Evolutionary conservation across 2,797 vertebrate genomes (phyloP).

Genomic region (Galaxias olidus): DNA sequence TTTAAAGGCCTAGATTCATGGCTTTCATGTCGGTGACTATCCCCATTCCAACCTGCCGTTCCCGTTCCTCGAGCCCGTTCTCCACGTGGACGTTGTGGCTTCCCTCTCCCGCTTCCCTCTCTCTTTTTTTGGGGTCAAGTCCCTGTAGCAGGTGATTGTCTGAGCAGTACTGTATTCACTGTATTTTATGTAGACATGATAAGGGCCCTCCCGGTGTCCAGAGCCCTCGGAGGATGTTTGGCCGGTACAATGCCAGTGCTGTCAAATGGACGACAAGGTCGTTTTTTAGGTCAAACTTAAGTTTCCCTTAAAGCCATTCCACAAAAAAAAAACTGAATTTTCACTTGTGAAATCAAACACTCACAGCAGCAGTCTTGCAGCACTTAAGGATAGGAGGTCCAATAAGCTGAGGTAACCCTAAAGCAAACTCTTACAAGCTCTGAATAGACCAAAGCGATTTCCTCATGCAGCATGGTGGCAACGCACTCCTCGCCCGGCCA

Average conservation of each 20-base stretch:
- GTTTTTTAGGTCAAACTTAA: too few relatives aligned
- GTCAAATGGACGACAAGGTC: too few relatives aligned
- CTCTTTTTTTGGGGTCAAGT: constrained; percentile 50
- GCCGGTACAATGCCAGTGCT: neutral
- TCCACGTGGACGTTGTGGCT: constrained; percentile 46
- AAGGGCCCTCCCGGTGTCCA: constrained; percentile 41
- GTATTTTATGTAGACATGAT: constrained; percentile 38
- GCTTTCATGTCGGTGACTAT: constrained; percentile 83
- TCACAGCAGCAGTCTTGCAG: neutral
- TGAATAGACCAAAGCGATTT: too few relatives aligned
- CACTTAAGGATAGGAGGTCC: too few relatives aligned
- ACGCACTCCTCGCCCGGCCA: neutral
- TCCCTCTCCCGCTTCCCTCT: neutral
- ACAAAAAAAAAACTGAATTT: neutral
- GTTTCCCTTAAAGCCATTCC: too few relatives aligned
- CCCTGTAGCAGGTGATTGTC: constrained; percentile 53
- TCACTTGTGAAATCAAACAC: neutral
- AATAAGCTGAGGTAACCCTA: too few relatives aligned
- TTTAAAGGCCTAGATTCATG: constrained; percentile 84
- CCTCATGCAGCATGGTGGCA: neutral
- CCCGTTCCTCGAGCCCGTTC: constrained; percentile 26
- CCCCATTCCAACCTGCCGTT: constrained; percentile 21
- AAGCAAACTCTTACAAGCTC: too few relatives aligned
- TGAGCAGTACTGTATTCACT: constrained; percentile 52
- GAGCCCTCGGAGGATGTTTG: constrained; percentile 67